Base-by-base conservation (phyloP, 2,797 vertebrate genomes). In the Sciaenops ocellatus region DNA sequence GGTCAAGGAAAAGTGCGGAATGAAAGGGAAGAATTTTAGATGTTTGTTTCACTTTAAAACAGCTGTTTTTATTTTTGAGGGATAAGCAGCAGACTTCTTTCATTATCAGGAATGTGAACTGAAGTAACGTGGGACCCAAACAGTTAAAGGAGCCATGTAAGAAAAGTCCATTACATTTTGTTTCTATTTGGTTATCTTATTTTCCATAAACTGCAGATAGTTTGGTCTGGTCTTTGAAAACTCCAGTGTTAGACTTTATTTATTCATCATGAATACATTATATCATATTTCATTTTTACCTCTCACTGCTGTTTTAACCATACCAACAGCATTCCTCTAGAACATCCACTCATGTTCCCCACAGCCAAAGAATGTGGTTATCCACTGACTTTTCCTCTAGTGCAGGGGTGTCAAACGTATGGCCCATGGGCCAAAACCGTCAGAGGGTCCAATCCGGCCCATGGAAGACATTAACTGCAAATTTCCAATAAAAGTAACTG, bases 1-100 rank as follows among this genome's bases (percentile, higher is more conserved):
- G 66, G 73, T 82, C 78, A 82, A 73, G 57, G 18, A 34, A 68
- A 48, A 24, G 24, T 54, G 63, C 44, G 51, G 67, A 42, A 47
- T 28, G 38, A 46, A 38, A 61, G 12, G 24, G 17, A 26, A 17
- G 18, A 17, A 50, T 48, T 74, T 74, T 55, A 30, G 18, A 8
- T 26, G 5, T 41, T 68, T 18, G 56, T 38, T 30, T 69, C 10
- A 34, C 50, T 78, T 69, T 64, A 47, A 46, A 47, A 17, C 34
- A 56, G 2, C 6, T 61, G 20, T 34, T 75, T 76, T 63, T 3
- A 30, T 52, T 54, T 61, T 4, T 67, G 44, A 67, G 7, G 20
- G 24, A 54, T 51, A 26, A 48, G 59, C 30, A 46, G 18, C 16
- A 67, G 47, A 38, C 17, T 18, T 55, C 28, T 30, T 51, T 78